phyloP scores from a whole-genome alignment of 2,888 invertebrate species.

The Caenorhabditis japonica region DNA sequence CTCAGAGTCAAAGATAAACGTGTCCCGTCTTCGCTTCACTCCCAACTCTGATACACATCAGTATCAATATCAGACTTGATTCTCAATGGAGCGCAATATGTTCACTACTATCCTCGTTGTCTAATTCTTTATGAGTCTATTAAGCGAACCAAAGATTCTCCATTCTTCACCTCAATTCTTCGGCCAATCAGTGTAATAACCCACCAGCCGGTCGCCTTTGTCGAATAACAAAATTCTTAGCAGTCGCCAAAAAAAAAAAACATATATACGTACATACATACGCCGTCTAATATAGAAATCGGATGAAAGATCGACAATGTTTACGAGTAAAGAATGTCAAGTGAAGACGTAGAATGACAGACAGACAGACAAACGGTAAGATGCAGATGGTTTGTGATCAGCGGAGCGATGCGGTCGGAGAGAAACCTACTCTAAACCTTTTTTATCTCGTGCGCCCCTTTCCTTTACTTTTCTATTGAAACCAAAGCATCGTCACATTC shows the following conservation, averaged over 20 bases:
- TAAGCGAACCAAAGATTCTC: slow-evolving; percentile 29
- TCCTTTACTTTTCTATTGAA: slow-evolving; percentile 9
- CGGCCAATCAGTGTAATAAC: slow-evolving; percentile 23
- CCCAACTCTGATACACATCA: not conserved
- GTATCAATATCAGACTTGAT: not conserved
- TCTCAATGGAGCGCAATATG: not conserved
- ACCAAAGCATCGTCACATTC: slow-evolving; percentile 36
- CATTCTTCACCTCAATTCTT: slow-evolving; percentile 10
- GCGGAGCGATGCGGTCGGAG: slow-evolving; percentile 4
- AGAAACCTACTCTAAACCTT: slow-evolving; percentile 10
- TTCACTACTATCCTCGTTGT: not conserved
- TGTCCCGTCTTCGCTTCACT: not conserved
- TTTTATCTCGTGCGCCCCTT: slow-evolving; percentile 26
- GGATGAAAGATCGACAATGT: slow-evolving; percentile 33
- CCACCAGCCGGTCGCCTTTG: slow-evolving; percentile 3
- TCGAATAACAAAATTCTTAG: slow-evolving; percentile 29
- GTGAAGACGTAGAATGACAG: slow-evolving; percentile 2
- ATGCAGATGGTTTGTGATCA: slow-evolving; percentile 42
- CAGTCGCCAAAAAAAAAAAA: slow-evolving; percentile 6
- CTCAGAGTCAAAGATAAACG: too few species aligned
- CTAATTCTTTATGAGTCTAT: slow-evolving; percentile 9
- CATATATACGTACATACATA: too few species aligned
- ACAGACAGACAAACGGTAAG: slow-evolving; percentile 20
- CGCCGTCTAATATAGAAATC: slow-evolving; percentile 12
- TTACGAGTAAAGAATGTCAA: slow-evolving; percentile 15